Conservation (phyloP, 2,113 vertebrate genomes). For the Pheucticus melanocephalus region DNA sequence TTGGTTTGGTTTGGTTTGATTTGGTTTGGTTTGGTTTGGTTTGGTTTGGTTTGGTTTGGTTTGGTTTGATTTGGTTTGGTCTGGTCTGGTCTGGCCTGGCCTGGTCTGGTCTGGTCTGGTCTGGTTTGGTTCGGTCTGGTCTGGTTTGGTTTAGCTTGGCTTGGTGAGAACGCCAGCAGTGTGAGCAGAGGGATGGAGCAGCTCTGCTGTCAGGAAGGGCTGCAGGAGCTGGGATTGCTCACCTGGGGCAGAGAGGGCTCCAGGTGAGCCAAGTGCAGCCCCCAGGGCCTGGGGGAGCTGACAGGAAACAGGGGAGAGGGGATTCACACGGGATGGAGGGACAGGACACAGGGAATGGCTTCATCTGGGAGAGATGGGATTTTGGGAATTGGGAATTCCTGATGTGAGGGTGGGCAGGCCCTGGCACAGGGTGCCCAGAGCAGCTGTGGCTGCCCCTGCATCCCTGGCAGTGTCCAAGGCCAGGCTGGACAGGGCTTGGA, state of each 20-base stretch:
- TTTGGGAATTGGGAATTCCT: not conserved
- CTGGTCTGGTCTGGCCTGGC: too few species aligned
- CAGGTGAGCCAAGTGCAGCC: not conserved
- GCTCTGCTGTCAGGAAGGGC: not conserved
- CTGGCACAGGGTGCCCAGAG: not conserved
- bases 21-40: too few species aligned
- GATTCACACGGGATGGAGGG: not conserved
- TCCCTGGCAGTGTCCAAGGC: not conserved
- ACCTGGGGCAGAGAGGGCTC: not conserved
- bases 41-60: too few species aligned
- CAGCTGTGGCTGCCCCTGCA: not conserved
- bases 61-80: too few species aligned
- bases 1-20: too few species aligned
- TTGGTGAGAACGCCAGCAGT: too few species aligned
- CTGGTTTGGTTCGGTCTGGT: too few species aligned
- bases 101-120: too few species aligned
- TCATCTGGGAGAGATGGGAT: not conserved
- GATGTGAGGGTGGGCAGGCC: accelerated
- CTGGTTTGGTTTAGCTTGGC: too few species aligned
- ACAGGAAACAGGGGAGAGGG: not conserved
- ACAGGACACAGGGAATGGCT: not conserved
- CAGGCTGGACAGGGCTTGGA: not conserved
- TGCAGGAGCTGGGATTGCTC: not conserved
- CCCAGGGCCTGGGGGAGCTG: not conserved
- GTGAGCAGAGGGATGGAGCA: not conserved